Conservation (phyloP, 2,888 invertebrate genomes). For the Tiphia femorata region DNA sequence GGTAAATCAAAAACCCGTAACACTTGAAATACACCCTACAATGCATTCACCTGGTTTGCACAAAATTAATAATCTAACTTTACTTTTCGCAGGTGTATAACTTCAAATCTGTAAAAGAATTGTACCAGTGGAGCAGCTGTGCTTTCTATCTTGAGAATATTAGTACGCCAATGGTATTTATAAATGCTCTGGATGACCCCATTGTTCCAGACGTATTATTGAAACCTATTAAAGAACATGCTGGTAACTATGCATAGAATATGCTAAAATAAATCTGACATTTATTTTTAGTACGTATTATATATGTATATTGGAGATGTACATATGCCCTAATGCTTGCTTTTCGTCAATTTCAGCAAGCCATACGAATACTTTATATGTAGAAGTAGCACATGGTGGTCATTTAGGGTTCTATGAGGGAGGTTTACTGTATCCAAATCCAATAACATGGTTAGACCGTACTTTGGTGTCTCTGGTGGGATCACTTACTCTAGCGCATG, state of each 20-base stretch:
- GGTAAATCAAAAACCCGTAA: conserved; percentile 30
- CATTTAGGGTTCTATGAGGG: conserved; percentile 97
- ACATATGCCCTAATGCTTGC: too few relatives aligned
- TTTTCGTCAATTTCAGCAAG: conserved; percentile 71
- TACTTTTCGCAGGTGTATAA: conserved; percentile 77
- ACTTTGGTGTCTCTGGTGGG: conserved; percentile 86
- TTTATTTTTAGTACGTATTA: not conserved
- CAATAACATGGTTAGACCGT: conserved; percentile 93
- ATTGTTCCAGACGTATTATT: conserved; percentile 86
- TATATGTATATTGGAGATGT: too few relatives aligned
- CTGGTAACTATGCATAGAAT: conserved; percentile 81
- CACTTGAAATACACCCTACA: not conserved
- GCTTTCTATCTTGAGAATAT: conserved; percentile 84
- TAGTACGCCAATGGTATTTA: conserved; percentile 88
- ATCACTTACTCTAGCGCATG: conserved; percentile 76
- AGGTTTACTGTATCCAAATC: conserved; percentile 87
- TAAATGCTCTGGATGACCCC: conserved; percentile 94
- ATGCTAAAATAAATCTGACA: not conserved
- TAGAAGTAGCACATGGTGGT: conserved; percentile 91
- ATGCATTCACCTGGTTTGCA: not conserved
- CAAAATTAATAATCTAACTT: not conserved
- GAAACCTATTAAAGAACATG: conserved; percentile 79
- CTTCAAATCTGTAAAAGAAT: conserved; percentile 81
- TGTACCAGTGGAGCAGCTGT: conserved; percentile 89
- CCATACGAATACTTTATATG: conserved; percentile 78